Conservation (phyloP, 1,140 invertebrate genomes). For the Cataglyphis hispanica region DNA sequence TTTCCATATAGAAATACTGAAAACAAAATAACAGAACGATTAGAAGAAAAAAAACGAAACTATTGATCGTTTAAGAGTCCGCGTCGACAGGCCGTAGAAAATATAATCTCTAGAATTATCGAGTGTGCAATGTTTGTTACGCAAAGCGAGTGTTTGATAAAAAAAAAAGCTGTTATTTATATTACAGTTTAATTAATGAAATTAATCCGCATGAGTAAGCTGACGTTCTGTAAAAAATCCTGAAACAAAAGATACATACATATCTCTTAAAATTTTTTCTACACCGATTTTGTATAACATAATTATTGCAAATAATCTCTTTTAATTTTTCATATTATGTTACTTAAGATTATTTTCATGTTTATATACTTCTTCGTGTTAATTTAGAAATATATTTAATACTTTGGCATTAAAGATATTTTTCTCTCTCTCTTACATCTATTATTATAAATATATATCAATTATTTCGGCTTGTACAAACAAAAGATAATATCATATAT, state of each 20-base stretch:
- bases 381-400: no score
- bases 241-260: neutral
- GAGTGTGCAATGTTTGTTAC: neutral
- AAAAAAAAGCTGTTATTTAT: neutral
- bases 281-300: neutral
- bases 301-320: neutral
- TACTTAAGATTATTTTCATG: neutral
- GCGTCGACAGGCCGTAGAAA: neutral
- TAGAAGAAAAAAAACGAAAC: neutral
- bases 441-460: constrained; percentile 33
- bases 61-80: neutral
- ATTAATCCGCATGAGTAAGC: neutral
- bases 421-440: neutral
- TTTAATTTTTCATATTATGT: neutral
- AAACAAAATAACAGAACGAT: constrained; percentile 66
- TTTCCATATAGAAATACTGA: constrained; percentile 72
- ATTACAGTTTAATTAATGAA: neutral
- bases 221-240: neutral
- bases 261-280: neutral
- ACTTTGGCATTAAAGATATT: neutral
- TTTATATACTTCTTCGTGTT: neutral
- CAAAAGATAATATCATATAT: constrained; percentile 23
- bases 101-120: neutral
- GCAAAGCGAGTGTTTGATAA: neutral
- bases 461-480: neutral